phyloP scores from a whole-genome alignment of 2,888 invertebrate species.

The Esperia sulphurella region DNA sequence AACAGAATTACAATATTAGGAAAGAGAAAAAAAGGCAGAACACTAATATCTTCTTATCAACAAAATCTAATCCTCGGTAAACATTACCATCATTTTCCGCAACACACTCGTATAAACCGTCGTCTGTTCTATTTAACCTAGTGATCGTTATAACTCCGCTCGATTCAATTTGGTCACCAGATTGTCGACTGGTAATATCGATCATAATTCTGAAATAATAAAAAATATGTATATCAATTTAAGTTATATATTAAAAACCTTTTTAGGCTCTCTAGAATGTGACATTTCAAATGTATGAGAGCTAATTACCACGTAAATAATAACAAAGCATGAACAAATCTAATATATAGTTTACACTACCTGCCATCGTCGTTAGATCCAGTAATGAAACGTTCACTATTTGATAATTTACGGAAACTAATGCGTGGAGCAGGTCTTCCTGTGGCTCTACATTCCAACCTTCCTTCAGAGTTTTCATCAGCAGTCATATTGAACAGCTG shows the following conservation, averaged over 20 bases:
- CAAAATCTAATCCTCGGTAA: background rate
- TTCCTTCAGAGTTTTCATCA: conserved; percentile 80
- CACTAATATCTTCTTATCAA: background rate
- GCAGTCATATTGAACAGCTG: conserved; percentile 87
- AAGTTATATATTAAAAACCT: no score
- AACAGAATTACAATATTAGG: background rate
- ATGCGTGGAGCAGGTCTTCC: conserved; percentile 90
- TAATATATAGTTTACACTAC: conserved; percentile 26
- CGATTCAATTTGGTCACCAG: conserved; percentile 70
- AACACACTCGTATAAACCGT: conserved; percentile 93
- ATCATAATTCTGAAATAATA: conserved; percentile 76
- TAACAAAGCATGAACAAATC: background rate
- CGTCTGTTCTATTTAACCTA: conserved; percentile 84
- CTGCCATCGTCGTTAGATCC: conserved; percentile 83
- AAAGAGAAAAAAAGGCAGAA: background rate
- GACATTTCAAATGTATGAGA: no score
- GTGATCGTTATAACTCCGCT: conserved; percentile 84
- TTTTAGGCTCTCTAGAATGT: no score
- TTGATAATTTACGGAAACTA: conserved; percentile 88
- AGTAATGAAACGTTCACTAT: conserved; percentile 79
- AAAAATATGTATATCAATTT: background rate
- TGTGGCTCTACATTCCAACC: conserved; percentile 86
- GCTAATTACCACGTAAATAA: background rate
- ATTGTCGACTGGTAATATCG: conserved; percentile 70
- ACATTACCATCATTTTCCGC: conserved; percentile 87